Percentiles rank a stretch among this genome's conserved stretches.
phyloP scores from a whole-genome alignment of 2,113 vertebrate species.

The Pteruthius melanotis region DNA sequence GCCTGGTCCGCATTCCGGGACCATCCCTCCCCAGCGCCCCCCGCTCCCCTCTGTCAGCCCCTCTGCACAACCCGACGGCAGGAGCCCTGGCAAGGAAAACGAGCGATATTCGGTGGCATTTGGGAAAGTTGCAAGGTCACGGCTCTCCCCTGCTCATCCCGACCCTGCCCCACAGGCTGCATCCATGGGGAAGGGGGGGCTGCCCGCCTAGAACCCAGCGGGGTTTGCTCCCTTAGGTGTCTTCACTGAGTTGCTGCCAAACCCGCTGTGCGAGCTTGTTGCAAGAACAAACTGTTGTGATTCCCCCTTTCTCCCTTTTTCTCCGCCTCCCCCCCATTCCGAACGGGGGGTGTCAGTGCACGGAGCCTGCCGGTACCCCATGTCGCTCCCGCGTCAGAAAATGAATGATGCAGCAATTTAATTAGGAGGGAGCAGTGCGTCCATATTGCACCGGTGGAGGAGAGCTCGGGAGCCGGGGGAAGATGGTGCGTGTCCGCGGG shows the following conservation, averaged over 20 bases:
- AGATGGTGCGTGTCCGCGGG: neutral
- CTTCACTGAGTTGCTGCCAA: neutral
- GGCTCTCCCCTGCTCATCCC: neutral
- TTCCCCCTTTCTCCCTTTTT: neutral
- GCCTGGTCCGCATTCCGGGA: neutral
- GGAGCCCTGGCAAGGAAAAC: neutral
- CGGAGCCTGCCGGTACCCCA: neutral
- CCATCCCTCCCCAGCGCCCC: neutral
- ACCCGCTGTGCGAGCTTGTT: neutral
- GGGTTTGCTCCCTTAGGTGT: fast-evolving
- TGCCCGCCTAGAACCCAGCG: neutral
- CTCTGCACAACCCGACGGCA: neutral
- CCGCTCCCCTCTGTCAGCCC: neutral
- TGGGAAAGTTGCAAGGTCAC: neutral
- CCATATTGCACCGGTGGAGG: neutral
- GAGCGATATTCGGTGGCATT: neutral
- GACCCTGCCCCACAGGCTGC: neutral
- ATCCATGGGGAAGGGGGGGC: neutral
- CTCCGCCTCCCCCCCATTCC: neutral
- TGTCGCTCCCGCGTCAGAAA: constrained; percentile 3
- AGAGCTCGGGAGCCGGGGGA: neutral
- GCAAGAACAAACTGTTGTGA: neutral
- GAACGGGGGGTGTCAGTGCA: neutral
- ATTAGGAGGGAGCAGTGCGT: constrained; percentile 1
- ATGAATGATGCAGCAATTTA: constrained; percentile 47